Evolutionary conservation across 2,113 vertebrate species (phyloP), one percentile per base, ranked within the genome.

Genomic region (Lycaon pictus): DNA sequence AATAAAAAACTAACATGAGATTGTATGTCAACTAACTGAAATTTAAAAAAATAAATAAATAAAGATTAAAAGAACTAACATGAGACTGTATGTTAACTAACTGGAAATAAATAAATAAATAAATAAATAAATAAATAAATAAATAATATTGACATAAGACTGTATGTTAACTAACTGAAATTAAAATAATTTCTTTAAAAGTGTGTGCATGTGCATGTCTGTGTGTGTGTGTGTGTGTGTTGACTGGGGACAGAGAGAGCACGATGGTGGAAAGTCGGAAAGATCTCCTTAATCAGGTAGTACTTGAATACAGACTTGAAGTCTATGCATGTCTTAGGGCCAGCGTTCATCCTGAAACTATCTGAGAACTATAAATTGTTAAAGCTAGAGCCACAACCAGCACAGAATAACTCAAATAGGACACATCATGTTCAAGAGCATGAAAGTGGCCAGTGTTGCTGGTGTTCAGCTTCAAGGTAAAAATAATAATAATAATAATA

Each of bases 171-270:
- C 23, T 27, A 62, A 27, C 60, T 62, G 23, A 4, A 63, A 63
- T 63, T 63, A 63, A 63, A 63, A 63, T 63, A 27, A 62, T 23
- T 62, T 58, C 55, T 23, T 60, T 3, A 63, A 27, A 63, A 25
- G 23, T 25, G 19, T 58, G 15, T 3, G 27, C 82, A 4, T 76
- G 29, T 37, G 8, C 8, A 2, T 20, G 5, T 25, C 3, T 20
- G 2, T 88, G 7, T 83, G 29, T 20, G 2, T 88, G 7, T 83
- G 29, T 43, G 10, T 81, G 7, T 37, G 13, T 72, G 12, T 63
- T 79, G 48, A 11, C 62, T 58, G 10, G 3, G 0, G 27, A 2
- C 23, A 27, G 7, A 60, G 22, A 6, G 1, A 4, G 7, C 72
- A 17, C 3, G 3, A 77, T 15, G 10, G 10, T 37, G 1, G 11